Evolutionary conservation across 2,113 vertebrate genomes (phyloP), one percentile per base, ranked within the genome.

Genomic region (Hucho hucho): DNA sequence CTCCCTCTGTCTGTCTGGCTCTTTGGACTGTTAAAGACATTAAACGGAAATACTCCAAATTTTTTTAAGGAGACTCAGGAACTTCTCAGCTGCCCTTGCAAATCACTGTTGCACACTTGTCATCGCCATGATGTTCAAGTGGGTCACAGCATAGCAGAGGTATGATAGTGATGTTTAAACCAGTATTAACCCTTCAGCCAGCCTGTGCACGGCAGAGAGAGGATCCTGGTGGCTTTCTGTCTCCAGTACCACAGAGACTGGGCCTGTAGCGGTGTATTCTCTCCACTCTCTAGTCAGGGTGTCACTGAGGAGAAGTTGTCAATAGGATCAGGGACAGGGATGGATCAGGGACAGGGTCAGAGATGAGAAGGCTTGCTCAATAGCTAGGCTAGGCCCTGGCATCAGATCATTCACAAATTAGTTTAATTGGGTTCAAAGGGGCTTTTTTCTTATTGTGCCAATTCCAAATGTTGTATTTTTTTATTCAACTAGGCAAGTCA

Each of bases 51-150:
- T 70, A 69, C 53, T 46, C 28, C 12, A n/a, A 47, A 25, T 63
- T 63, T 70, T 76, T 24, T 56, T 28, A 70, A n/a, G 64, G 70
- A 47, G 63, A 16, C 14, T n/a, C 29, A 43, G 64, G 22, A 59
- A 46, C 12, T 32, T 64, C 49, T 65, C 76, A 77, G 69, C 70
- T 72, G 70, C 70, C 53, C 64, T 64, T 59, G 47, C 75, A 76
- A 70, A 76, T 76, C 75, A 76, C 37, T 47, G 22, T n/a, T 4
- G 1, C 37, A 18, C 11, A 43, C 75, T 16, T 76, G 75, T 76
- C 75, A 70, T 49, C 74, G 24, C 67, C 58, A 20, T 12, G 4
- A 49, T 59, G 28, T 25, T 75, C 53, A 43, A 75, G 47, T 58
- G 14, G 73, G 47, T 56, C 67, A 69, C 12, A 4, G 22, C 66